Percentiles rank a stretch among this genome's conserved stretches.
Evolutionary conservation across 2,888 invertebrate genomes (phyloP).

Genomic region (Germaria angustata): DNA sequence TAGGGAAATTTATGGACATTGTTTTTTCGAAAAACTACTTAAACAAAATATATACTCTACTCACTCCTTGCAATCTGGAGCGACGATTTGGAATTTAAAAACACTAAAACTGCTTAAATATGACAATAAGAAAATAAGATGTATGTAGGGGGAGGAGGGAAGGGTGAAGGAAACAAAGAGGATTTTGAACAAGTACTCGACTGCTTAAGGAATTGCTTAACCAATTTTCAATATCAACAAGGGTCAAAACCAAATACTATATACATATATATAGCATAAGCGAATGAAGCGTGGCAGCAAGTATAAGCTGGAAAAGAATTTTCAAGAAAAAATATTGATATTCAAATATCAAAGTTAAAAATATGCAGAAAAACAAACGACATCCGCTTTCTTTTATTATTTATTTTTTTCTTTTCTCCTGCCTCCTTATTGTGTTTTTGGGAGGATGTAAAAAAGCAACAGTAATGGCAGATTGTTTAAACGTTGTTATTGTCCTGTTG

Average conservation of each 20-base stretch:
- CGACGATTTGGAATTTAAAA: conserved; percentile 39
- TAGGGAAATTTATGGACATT: conserved; percentile 47
- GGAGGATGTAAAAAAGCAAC: conserved; percentile 43
- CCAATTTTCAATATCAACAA: conserved; percentile 61
- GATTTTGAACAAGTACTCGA: neutral
- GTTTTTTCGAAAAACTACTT: conserved; percentile 31
- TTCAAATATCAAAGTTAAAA: conserved; percentile 63
- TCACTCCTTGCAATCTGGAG: neutral
- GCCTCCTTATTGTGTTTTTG: neutral
- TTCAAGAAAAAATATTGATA: conserved; percentile 61
- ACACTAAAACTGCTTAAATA: conserved; percentile 47
- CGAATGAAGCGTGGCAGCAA: neutral
- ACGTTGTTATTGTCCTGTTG: conserved; percentile 36
- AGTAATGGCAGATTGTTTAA: conserved; percentile 52
- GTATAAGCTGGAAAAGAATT: conserved; percentile 6
- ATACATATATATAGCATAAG: neutral
- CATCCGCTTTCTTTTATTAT: conserved; percentile 55
- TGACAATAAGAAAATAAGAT: neutral
- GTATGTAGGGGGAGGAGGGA: too few species aligned
- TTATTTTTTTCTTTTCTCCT: neutral
- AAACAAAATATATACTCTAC: conserved; percentile 25
- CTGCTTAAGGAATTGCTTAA: conserved; percentile 41
- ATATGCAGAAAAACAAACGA: conserved; percentile 58
- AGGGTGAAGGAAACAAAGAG: neutral
- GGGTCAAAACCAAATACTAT: conserved; percentile 45